Evolutionary conservation across 1,140 invertebrate genomes (phyloP).

Genomic region (Micrasema longulum): DNA sequence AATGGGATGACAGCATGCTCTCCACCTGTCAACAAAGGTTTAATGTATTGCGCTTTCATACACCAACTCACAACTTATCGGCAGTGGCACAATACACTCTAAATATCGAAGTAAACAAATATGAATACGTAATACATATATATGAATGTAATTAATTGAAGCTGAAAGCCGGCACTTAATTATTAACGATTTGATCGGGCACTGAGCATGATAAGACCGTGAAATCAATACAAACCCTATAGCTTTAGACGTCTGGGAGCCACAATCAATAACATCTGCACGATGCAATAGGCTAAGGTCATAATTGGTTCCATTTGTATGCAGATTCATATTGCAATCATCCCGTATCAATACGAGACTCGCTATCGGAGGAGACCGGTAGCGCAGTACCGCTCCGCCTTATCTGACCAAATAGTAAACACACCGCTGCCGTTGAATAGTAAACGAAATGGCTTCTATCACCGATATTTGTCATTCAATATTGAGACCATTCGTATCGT

Average conservation of each 20-base stretch:
- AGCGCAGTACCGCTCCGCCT: constrained; percentile 3
- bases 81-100: too few relatives aligned
- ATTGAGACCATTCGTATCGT: too few relatives aligned
- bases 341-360: constrained; percentile 24
- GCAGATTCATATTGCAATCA: constrained; percentile 45
- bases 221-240: constrained; percentile 12
- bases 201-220: too few relatives aligned
- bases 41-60: not conserved
- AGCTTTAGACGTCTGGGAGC: constrained; percentile 5
- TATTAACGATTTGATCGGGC: constrained; percentile 12
- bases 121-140: too few relatives aligned
- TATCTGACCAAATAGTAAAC: constrained; percentile 22
- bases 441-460: too few relatives aligned
- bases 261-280: constrained; percentile 40
- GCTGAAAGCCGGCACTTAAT: constrained; percentile 10
- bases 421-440: constrained; percentile 1
- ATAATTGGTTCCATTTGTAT: constrained; percentile 47
- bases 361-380: not conserved
- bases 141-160: constrained; percentile 30
- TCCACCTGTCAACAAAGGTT: not conserved
- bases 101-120: not conserved
- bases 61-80: not conserved
- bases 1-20: not conserved
- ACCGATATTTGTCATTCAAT: too few relatives aligned
- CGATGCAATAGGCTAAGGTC: constrained; percentile 29